Evolutionary conservation across 1,140 invertebrate genomes (phyloP).

Genomic region (Oedothorax gibbosus): DNA sequence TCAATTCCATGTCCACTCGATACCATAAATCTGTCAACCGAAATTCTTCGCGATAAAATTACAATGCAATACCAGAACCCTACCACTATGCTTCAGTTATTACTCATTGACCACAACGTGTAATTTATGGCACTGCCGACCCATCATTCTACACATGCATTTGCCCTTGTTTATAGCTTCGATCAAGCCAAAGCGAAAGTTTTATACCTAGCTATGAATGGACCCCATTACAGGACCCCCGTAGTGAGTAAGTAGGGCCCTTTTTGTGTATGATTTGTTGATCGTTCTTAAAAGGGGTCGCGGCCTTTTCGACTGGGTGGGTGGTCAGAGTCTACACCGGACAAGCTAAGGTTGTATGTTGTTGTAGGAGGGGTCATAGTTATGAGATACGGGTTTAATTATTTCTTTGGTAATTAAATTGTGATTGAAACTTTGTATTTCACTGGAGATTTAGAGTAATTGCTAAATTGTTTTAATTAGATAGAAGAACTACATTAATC

Average conservation of each 20-base stretch:
- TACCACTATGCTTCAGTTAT: background rate
- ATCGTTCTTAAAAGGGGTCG: slow-evolving; percentile 2
- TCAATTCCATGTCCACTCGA: too few species aligned
- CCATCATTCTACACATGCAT: slow-evolving; percentile 19
- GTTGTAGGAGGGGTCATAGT: too few species aligned
- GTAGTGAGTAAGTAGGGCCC: background rate
- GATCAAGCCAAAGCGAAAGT: background rate
- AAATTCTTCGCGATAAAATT: too few species aligned
- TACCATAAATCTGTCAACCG: too few species aligned
- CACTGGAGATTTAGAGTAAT: too few species aligned
- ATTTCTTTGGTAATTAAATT: too few species aligned
- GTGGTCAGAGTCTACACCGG: background rate
- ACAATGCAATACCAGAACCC: too few species aligned
- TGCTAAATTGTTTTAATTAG: too few species aligned
- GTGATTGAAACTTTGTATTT: too few species aligned
- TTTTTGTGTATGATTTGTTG: slow-evolving; percentile 28
- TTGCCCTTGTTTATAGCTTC: slow-evolving; percentile 10
- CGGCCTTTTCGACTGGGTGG: background rate
- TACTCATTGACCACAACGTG: background rate
- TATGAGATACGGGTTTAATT: too few species aligned
- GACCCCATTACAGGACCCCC: slow-evolving; percentile 15
- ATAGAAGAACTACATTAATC: too few species aligned
- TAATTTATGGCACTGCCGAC: slow-evolving; percentile 9
- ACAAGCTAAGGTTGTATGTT: too few species aligned
- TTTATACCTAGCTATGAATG: slow-evolving; percentile 6